Base-by-base conservation (phyloP, 2,888 invertebrate genomes). In the Mongoloraphidia duomilia region DNA sequence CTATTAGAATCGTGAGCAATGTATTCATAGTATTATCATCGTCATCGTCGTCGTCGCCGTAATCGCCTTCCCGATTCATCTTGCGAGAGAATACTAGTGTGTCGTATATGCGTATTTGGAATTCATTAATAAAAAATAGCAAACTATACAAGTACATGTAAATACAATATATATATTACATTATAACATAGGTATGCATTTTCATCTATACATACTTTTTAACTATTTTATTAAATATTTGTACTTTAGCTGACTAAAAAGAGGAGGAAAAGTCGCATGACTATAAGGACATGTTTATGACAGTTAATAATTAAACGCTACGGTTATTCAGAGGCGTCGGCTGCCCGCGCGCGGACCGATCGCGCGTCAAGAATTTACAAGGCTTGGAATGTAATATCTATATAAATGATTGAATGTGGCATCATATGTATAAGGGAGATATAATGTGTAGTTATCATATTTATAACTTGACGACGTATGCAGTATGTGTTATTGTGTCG, bases 171-270 rank as follows among this genome's bases (percentile, higher is more conserved):
- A 26, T 17, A 36, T 44, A 35, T 12, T 11, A 42, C 14, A 42
- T 42, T 33, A 26, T 42, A 26, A 42, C 33, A 41, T 26, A 41
- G 41, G 17, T 42, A 42, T 42, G 12, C 33, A 33, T 26, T 42
- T 10, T 42, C 12, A 33, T 33, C 33, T 42, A 42, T 42, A 42
- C 33, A 42, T 42, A 42, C 33, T 42, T 37, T 26, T 26, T 26
- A 26, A 26, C 6, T 46, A 47, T 41, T 41, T 37, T 41, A 36
- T 49, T 56, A 77, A 80, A 80, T 80, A 80, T 82, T 82, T 82
- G 82, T 82, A 82, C 82, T 82, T 80, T 77, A 80, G 81, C 81
- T 81, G 82, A 82, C 82, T 82, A 82, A 80, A 79, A 75, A 76
- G 79, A 76, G 71, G 71, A 71, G 52, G 55, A 33, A 26, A 17